Evolutionary conservation across 2,797 vertebrate genomes (phyloP).

Genomic region (Sebastes cheni): DNA sequence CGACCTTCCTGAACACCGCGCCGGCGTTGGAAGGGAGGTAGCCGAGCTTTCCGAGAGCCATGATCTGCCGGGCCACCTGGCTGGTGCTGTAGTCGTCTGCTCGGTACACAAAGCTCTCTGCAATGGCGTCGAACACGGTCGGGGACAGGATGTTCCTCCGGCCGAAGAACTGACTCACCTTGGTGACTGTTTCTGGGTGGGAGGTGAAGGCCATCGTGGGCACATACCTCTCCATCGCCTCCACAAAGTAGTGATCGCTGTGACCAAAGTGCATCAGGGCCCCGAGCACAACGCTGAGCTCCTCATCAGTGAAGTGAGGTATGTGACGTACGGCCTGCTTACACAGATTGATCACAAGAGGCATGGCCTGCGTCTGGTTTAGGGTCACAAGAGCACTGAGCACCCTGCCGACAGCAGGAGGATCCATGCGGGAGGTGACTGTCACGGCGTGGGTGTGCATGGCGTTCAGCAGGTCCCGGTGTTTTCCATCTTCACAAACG

Average conservation of each 20-base stretch:
- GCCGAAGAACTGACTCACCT: constrained; percentile 86
- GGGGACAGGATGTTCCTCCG: constrained; percentile 85
- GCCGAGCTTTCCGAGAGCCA: constrained; percentile 88
- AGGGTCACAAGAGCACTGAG: constrained; percentile 84
- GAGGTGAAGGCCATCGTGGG: constrained; percentile 74
- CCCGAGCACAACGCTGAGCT: constrained; percentile 84
- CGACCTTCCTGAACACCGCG: constrained; percentile 88
- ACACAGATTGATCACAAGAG: constrained; percentile 86
- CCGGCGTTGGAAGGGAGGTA: constrained; percentile 88
- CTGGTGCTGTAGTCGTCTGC: constrained; percentile 84
- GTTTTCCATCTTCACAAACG: constrained; percentile 59
- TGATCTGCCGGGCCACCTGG: constrained; percentile 85
- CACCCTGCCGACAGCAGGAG: constrained; percentile 76
- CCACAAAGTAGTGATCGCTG: constrained; percentile 82
- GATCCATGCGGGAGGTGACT: constrained; percentile 74
- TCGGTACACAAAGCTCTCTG: constrained; percentile 87
- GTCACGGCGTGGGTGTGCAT: constrained; percentile 81
- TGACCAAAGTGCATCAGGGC: constrained; percentile 88
- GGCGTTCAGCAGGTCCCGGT: constrained; percentile 82
- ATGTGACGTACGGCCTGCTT: constrained; percentile 83
- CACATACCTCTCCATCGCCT: constrained; percentile 83
- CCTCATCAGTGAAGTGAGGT: constrained; percentile 81
- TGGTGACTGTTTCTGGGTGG: constrained; percentile 82
- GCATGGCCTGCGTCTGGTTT: constrained; percentile 80
- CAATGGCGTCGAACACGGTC: constrained; percentile 83